Evolutionary conservation across 2,113 vertebrate species (phyloP).

Genomic region (Lampris megalopsis): DNA sequence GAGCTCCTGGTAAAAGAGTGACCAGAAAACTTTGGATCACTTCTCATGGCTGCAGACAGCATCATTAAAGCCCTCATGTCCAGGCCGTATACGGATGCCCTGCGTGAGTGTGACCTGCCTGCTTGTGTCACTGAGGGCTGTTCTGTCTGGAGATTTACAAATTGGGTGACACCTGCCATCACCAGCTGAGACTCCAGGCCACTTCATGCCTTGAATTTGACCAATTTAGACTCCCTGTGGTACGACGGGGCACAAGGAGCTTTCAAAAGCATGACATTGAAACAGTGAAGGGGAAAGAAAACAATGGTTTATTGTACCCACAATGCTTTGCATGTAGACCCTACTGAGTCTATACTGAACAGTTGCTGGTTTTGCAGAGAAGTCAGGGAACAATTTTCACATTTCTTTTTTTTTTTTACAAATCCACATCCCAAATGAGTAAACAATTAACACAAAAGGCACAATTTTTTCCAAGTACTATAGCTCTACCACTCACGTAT

Average conservation of each 20-base stretch:
- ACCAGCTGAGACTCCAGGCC: conserved; percentile 55
- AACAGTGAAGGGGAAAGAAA: not conserved
- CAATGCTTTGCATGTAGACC: not conserved
- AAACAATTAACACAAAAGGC: conserved; percentile 41
- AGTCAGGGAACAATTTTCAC: not conserved
- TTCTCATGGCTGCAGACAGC: no score
- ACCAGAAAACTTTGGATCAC: no score
- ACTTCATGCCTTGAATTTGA: conserved; percentile 29
- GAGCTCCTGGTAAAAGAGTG: no score
- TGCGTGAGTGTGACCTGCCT: conserved; percentile 20
- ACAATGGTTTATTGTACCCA: conserved; percentile 16
- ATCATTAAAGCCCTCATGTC: no score
- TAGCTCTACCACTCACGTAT: not conserved
- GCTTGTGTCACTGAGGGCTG: conserved; percentile 63
- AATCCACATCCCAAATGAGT: conserved; percentile 5
- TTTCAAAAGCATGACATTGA: conserved; percentile 28
- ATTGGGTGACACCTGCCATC: conserved; percentile 48
- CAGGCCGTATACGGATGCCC: no score
- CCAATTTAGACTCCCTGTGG: not conserved
- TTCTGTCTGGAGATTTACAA: conserved; percentile 14
- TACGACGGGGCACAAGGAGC: not conserved
- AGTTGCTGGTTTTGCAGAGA: not conserved
- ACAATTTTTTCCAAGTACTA: conserved; percentile 49
- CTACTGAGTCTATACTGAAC: not conserved
- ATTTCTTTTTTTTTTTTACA: conserved; percentile 14